Conservation (phyloP, 2,888 invertebrate genomes). For the Allolobophora icterica region DNA sequence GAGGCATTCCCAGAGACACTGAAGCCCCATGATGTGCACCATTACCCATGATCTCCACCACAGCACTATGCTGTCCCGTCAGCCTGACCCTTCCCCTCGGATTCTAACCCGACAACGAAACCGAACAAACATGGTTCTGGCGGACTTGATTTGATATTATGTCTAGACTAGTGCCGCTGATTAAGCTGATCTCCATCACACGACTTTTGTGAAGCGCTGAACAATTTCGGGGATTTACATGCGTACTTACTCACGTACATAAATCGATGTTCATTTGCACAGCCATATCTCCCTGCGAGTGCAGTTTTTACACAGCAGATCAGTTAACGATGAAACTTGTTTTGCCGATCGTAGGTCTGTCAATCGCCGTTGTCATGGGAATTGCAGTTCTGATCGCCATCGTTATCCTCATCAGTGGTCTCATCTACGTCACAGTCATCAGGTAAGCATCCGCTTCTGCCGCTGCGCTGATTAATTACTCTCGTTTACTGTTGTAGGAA, state of each 20-base stretch:
- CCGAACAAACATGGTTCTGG: too few species aligned
- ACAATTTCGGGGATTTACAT: background rate
- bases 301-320: background rate
- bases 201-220: too few species aligned
- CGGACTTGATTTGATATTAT: too few species aligned
- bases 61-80: too few species aligned
- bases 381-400: conserved; percentile 24
- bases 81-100: too few species aligned
- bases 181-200: too few species aligned
- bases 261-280: background rate
- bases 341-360: background rate
- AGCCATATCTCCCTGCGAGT: background rate
- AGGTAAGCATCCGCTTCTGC: background rate
- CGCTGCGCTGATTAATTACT: background rate
- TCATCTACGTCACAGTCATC: background rate
- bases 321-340: background rate
- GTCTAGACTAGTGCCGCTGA: too few species aligned
- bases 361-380: conserved; percentile 27
- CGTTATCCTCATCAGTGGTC: background rate
- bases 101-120: too few species aligned
- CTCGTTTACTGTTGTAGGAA: background rate
- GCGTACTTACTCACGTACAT: background rate
- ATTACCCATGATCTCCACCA: too few species aligned
- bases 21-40: too few species aligned
- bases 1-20: too few species aligned